These are phyloP conservation scores for Psittacara wagleri DNA, from an alignment of 2,113 vertebrate species.

Conservation along the genomic window DNA sequence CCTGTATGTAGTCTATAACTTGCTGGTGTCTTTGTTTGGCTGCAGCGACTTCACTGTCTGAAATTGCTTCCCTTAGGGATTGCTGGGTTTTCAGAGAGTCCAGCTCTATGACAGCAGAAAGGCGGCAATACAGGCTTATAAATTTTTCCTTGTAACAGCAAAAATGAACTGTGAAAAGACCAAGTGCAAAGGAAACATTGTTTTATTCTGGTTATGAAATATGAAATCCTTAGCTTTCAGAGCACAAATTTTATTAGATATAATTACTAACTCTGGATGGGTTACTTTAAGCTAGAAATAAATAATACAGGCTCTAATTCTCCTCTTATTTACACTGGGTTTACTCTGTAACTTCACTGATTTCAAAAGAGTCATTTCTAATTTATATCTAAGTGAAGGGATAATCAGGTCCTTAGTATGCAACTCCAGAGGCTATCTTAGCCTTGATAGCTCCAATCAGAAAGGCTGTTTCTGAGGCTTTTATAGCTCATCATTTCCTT, in stretches of 20 bases:
- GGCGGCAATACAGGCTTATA: constrained; percentile 94
- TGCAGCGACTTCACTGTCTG: constrained; percentile 88
- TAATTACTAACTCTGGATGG: constrained; percentile 63
- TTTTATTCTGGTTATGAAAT: constrained; percentile 70
- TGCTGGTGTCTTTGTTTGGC: constrained; percentile 94
- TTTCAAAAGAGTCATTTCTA: constrained; percentile 1
- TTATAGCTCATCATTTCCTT: constrained; percentile 31
- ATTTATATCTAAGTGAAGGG: constrained; percentile 14
- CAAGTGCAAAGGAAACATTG: constrained; percentile 70
- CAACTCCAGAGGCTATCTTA: constrained; percentile 19
- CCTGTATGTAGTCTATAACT: constrained; percentile 93
- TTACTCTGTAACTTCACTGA: neutral
- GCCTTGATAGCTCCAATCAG: constrained; percentile 3
- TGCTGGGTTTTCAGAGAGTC: constrained; percentile 97
- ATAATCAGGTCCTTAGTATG: constrained; percentile 45
- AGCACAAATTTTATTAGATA: constrained; percentile 66
- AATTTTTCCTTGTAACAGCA: constrained; percentile 95
- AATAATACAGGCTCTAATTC: constrained; percentile 50
- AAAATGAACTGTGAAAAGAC: constrained; percentile 89
- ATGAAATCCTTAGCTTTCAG: constrained; percentile 71
- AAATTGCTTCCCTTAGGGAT: constrained; percentile 93
- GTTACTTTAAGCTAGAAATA: constrained; percentile 71
- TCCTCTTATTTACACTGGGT: constrained; percentile 15
- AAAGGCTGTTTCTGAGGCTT: constrained; percentile 24
- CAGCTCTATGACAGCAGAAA: constrained; percentile 95